Evolutionary conservation across 2,797 vertebrate genomes (phyloP).

Genomic region (Hipposideros larvatus): DNA sequence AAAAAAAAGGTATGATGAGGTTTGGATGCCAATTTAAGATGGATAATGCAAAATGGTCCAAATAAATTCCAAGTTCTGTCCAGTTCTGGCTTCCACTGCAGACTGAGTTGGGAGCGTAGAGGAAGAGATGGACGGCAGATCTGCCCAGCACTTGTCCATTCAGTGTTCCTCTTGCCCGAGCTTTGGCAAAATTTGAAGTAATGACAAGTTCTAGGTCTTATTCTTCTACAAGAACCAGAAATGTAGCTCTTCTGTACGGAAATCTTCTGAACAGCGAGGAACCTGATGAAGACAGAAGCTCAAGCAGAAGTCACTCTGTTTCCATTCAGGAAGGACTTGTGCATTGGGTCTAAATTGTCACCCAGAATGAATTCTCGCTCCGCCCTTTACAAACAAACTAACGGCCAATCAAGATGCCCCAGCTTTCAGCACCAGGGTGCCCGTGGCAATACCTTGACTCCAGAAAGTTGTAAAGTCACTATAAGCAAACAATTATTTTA

Average conservation of each 20-base stretch:
- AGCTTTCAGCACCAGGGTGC: neutral
- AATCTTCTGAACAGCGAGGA: neutral
- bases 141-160: neutral
- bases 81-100: neutral
- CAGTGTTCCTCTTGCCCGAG: neutral
- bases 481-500: neutral
- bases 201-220: neutral
- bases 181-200: neutral
- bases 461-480: neutral
- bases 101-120: neutral
- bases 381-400: neutral
- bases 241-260: neutral
- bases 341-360: neutral
- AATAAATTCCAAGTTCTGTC: too few species aligned
- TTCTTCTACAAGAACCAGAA: neutral
- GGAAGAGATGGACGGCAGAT: neutral
- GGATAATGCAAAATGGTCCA: neutral
- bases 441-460: neutral
- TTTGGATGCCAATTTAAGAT: neutral
- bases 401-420: neutral
- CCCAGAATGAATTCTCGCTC: neutral
- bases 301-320: neutral
- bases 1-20: too few species aligned
- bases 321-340: neutral
- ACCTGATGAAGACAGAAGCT: fast-evolving